These are phyloP conservation scores for Aramus guarauna DNA, from an alignment of 2,113 vertebrate genomes.

Conservation along the genomic window DNA sequence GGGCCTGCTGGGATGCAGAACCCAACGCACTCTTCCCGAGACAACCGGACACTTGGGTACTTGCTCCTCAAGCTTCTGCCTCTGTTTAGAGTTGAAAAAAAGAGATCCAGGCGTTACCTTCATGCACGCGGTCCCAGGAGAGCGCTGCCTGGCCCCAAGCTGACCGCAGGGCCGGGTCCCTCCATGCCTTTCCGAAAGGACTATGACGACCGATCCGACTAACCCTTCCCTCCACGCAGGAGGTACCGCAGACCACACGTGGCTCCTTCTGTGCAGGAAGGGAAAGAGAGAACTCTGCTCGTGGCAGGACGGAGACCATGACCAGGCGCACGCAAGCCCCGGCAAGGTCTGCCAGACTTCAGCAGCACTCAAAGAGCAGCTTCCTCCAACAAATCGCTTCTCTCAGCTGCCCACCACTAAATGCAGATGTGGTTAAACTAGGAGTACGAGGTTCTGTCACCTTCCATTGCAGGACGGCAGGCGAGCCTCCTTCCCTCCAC, in stretches of 20 bases:
- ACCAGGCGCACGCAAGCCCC: background rate
- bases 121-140: accelerated
- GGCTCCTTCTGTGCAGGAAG: accelerated
- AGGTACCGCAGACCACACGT: accelerated
- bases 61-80: background rate
- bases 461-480: background rate
- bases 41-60: accelerated
- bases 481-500: background rate
- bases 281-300: background rate
- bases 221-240: background rate
- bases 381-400: background rate
- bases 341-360: background rate
- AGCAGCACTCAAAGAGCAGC: background rate
- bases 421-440: background rate
- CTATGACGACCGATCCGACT: accelerated
- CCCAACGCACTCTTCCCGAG: background rate
- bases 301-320: background rate
- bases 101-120: background rate
- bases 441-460: background rate
- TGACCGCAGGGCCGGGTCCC: background rate
- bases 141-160: background rate
- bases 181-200: background rate
- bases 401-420: background rate
- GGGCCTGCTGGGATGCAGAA: accelerated
- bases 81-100: background rate